Conservation (phyloP, 2,797 vertebrate species). For the Notamacropus eugenii region DNA sequence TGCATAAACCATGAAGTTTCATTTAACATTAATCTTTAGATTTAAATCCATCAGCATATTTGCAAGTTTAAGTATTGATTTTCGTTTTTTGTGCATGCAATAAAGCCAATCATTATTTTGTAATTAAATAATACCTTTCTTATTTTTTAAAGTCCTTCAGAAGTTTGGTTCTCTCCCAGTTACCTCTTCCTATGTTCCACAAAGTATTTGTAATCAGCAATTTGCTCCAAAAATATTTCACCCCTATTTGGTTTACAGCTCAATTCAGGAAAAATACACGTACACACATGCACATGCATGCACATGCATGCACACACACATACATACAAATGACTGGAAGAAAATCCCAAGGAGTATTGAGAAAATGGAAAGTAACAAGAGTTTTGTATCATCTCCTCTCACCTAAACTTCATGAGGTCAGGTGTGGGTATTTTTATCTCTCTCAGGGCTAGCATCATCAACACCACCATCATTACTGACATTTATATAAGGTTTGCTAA, state of each 20-base stretch:
- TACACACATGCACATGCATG: background rate
- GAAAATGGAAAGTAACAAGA: background rate
- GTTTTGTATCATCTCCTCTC: background rate
- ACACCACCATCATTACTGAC: background rate
- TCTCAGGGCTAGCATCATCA: background rate
- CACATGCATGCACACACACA: too few relatives aligned
- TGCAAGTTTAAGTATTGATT: background rate
- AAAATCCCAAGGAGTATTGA: background rate
- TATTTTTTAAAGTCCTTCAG: background rate
- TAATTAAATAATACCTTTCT: conserved; percentile 28
- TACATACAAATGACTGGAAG: background rate
- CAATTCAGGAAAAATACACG: background rate
- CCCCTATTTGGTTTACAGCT: background rate
- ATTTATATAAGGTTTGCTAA: background rate
- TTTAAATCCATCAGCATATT: background rate
- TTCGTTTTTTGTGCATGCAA: background rate
- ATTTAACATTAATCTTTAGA: background rate
- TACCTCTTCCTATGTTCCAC: background rate
- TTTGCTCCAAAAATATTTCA: background rate
- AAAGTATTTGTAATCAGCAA: background rate
- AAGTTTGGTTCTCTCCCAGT: background rate
- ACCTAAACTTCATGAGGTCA: background rate
- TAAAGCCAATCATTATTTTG: background rate
- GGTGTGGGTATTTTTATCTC: background rate
- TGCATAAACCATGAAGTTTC: conserved; percentile 14